phyloP scores from a whole-genome alignment of 2,113 vertebrate species.

The Hoplias malabaricus region DNA sequence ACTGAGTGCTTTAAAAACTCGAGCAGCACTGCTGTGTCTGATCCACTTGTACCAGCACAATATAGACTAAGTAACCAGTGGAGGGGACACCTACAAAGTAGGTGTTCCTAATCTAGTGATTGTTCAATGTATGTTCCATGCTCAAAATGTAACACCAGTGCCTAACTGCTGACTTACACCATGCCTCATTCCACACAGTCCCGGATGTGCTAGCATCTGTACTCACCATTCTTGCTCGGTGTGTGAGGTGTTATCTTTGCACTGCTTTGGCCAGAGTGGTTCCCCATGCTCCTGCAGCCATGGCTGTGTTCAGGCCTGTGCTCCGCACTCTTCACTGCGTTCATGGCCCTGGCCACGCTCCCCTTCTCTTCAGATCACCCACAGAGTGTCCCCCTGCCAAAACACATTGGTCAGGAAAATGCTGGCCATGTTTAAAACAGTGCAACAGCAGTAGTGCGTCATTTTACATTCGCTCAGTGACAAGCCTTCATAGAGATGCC shows the following conservation, averaged over 20 bases:
- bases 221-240: constrained; percentile 66
- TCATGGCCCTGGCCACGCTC: constrained; percentile 71
- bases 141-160: no score
- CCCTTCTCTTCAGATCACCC: constrained; percentile 59
- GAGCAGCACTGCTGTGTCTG: no score
- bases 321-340: constrained; percentile 64
- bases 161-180: not conserved
- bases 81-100: no score
- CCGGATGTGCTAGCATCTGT: not conserved
- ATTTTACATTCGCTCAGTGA: constrained; percentile 20
- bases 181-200: no score
- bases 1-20: no score
- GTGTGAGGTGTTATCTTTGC: constrained; percentile 59
- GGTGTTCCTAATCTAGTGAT: no score
- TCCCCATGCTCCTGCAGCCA: constrained; percentile 51
- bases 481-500: not conserved
- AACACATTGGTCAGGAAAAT: constrained; percentile 38
- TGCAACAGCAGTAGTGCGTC: constrained; percentile 5
- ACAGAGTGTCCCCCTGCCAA: constrained; percentile 29
- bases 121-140: no score
- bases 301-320: constrained; percentile 56
- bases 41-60: no score
- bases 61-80: no score
- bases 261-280: constrained; percentile 39
- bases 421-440: constrained; percentile 17